Evolutionary conservation across 2,888 invertebrate species (phyloP), one percentile per base, ranked within the genome.

Genomic region (Temnothorax rugatulus): DNA sequence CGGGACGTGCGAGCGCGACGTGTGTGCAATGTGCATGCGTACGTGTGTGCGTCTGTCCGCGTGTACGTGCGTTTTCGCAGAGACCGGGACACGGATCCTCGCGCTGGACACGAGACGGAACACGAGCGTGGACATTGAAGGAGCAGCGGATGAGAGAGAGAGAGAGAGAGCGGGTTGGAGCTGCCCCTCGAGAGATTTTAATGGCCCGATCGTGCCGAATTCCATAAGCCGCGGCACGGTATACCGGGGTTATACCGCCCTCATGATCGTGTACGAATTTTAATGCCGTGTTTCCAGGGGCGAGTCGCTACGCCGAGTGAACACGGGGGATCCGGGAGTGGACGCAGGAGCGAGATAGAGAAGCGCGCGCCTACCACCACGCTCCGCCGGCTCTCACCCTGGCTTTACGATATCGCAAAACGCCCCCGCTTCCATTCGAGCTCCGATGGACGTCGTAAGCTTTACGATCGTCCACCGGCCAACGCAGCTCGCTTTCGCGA

Each of bases 401-500:
- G 59, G 63, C 90, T 92, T 91, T 92, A 92, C 90, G 90, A 90
- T 89, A 89, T 92, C 91, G 88, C 91, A 83, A 91, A 91, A 90
- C 88, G 76, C 50, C 34, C 82, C 86, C 77, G 84, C 76, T 81
- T 74, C 82, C 86, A 74, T 89, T 89, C 86, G 89, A 91, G 87
- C 29, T 87, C 85, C 90, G 91, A 91, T 89, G 87, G 89, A 91
- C 88, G 88, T 88, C 89, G 89, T 86, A 90, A 90, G 85, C 87
- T 91, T 92, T 91, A 92, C 89, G 91, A 96, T 95, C 95, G 86
- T 95, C 95, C 95, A 95, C 86, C 69, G 94, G 93, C 94, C 95
- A 95, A 95, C 95, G 84, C 9, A 25, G 89, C 86, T 71, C 87
- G 84, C 83, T 87, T 75, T 88, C 83, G 87, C 85, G 81, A 87